These are phyloP conservation scores for Malurus cyaneus DNA, from an alignment of 2,113 vertebrate genomes.

Conservation along the genomic window DNA sequence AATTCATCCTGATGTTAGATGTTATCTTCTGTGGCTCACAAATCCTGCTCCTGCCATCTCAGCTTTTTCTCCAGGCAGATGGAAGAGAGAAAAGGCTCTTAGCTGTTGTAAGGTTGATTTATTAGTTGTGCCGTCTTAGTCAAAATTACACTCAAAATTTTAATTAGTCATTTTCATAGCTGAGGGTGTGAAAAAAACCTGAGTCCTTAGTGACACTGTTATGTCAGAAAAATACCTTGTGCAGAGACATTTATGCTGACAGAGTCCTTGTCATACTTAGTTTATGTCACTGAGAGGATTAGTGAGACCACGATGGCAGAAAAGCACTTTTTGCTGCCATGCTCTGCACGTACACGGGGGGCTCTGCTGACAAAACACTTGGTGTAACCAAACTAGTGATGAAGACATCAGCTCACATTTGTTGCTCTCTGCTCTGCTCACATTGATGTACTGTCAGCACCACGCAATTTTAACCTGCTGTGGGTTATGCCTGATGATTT, in stretches of 20 bases:
- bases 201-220: neutral
- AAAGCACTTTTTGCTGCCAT: neutral
- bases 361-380: neutral
- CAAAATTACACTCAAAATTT: neutral
- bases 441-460: neutral
- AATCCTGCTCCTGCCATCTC: neutral
- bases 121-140: neutral
- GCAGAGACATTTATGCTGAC: neutral
- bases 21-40: neutral
- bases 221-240: neutral
- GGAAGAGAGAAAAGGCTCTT: neutral
- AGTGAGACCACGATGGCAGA: neutral
- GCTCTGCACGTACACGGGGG: neutral
- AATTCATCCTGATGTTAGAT: neutral
- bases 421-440: neutral
- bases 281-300: neutral
- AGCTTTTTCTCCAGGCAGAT: neutral
- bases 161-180: neutral
- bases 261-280: neutral
- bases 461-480: neutral
- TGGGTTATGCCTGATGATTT: too few relatives aligned
- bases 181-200: neutral
- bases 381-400: neutral
- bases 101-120: neutral
- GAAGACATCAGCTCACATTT: neutral